These are phyloP conservation scores for Helicoverpa assulta DNA, from an alignment of 2,888 invertebrate species.

Conservation along the genomic window DNA sequence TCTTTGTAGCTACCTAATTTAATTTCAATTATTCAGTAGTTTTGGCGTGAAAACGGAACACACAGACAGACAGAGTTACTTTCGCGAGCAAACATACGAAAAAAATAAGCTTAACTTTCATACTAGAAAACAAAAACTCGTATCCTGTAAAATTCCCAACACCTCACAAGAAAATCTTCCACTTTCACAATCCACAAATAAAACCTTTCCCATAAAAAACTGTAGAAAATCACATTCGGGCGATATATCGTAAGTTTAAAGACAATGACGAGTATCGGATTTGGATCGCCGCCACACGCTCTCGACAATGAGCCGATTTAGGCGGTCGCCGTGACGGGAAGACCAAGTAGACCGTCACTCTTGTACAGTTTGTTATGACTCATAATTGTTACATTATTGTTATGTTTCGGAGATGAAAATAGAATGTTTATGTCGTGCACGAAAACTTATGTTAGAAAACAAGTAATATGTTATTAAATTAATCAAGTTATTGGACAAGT, in stretches of 20 bases:
- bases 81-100: too few species aligned
- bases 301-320: conserved; percentile 63
- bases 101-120: too few species aligned
- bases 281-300: conserved; percentile 68
- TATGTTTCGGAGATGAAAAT: too few species aligned
- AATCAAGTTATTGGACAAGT: too few species aligned
- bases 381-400: conserved; percentile 19
- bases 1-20: too few species aligned
- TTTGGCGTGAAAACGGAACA: too few species aligned
- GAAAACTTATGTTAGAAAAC: too few species aligned
- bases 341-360: conserved; percentile 53
- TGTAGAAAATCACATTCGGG: conserved; percentile 42
- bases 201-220: conserved; percentile 32
- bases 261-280: conserved; percentile 68
- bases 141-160: not conserved
- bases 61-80: too few species aligned
- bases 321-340: conserved; percentile 61
- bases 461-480: too few species aligned
- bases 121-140: too few species aligned
- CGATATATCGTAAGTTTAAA: conserved; percentile 63
- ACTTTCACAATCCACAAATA: conserved; percentile 17
- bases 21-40: too few species aligned
- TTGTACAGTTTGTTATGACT: conserved; percentile 17
- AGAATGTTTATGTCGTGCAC: too few species aligned
- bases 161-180: not conserved